These are phyloP conservation scores for Andricus grossulariae DNA, from an alignment of 1,140 invertebrate genomes.

Conservation along the genomic window DNA sequence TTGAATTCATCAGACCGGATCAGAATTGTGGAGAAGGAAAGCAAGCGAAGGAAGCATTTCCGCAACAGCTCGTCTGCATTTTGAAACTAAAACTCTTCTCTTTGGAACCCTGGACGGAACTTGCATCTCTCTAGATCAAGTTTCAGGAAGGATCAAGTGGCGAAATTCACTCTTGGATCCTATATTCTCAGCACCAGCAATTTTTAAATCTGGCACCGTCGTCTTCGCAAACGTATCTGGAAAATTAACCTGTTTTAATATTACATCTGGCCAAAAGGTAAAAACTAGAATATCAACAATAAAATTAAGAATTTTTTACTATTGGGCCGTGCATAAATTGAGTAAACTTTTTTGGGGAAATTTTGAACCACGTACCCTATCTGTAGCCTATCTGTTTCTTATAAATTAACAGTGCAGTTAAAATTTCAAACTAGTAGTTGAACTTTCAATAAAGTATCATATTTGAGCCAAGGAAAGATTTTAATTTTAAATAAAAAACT, in stretches of 20 bases:
- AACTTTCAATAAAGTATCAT: too few relatives aligned
- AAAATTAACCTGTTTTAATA: slow-evolving; percentile 72
- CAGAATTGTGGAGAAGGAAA: slow-evolving; percentile 66
- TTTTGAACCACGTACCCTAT: too few relatives aligned
- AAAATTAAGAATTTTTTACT: too few relatives aligned
- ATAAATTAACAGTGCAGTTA: too few relatives aligned
- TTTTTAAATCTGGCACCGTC: slow-evolving; percentile 68
- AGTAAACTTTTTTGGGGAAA: too few relatives aligned
- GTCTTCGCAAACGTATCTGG: slow-evolving; percentile 78
- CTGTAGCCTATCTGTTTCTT: too few relatives aligned
- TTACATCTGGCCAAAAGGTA: slow-evolving; percentile 65
- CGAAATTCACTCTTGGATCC: slow-evolving; percentile 74
- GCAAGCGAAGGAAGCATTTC: slow-evolving; percentile 76
- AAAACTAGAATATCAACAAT: neutral
- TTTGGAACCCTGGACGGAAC: slow-evolving; percentile 77
- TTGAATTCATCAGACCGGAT: slow-evolving; percentile 53
- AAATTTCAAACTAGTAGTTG: too few relatives aligned
- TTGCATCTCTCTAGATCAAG: slow-evolving; percentile 71
- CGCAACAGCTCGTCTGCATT: slow-evolving; percentile 76
- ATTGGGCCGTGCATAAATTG: too few relatives aligned
- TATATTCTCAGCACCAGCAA: slow-evolving; percentile 79
- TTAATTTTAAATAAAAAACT: too few relatives aligned
- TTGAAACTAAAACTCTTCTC: slow-evolving; percentile 67
- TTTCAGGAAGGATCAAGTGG: slow-evolving; percentile 73
- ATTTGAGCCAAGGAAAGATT: too few relatives aligned